Conservation (phyloP, 2,113 vertebrate genomes). For the Ancistrus triradiatus region DNA sequence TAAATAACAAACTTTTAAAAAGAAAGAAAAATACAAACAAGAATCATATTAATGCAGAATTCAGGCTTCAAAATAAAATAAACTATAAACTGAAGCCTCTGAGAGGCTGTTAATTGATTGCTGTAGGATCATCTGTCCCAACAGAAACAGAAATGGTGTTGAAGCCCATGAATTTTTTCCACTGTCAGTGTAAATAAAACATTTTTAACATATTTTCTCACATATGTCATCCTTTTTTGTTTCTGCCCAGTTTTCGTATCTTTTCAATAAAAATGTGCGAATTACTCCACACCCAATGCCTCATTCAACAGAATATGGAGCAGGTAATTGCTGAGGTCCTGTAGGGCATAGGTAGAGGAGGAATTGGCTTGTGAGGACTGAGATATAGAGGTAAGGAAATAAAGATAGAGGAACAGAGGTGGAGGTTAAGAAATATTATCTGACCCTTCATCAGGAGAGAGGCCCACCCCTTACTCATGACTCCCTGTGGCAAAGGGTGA, state of each 20-base stretch:
- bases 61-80: conserved; percentile 72
- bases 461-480: conserved; percentile 53
- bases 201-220: conserved; percentile 84
- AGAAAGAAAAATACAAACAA: no score
- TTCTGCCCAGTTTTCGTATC: conserved; percentile 73
- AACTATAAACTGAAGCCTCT: conserved; percentile 75
- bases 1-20: no score
- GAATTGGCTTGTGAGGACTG: conserved; percentile 58
- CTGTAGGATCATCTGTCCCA: conserved; percentile 79
- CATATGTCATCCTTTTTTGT: conserved; percentile 78
- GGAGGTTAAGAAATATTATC: conserved; percentile 66
- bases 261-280: conserved; percentile 68
- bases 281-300: conserved; percentile 55
- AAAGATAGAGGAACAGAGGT: conserved; percentile 15
- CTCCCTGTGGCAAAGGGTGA: conserved; percentile 66
- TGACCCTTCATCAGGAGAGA: conserved; percentile 72
- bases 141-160: conserved; percentile 75
- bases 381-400: conserved; percentile 32
- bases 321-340: conserved; percentile 82
- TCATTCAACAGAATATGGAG: conserved; percentile 71
- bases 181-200: conserved; percentile 87
- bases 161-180: conserved; percentile 80
- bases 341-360: conserved; percentile 66
- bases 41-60: conserved; percentile 61
- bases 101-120: conserved; percentile 81